A percentile compares a stretch with the other conserved stretches of the same genome.
Conservation (phyloP, 2,113 vertebrate species). For the Okapia johnstoni region DNA sequence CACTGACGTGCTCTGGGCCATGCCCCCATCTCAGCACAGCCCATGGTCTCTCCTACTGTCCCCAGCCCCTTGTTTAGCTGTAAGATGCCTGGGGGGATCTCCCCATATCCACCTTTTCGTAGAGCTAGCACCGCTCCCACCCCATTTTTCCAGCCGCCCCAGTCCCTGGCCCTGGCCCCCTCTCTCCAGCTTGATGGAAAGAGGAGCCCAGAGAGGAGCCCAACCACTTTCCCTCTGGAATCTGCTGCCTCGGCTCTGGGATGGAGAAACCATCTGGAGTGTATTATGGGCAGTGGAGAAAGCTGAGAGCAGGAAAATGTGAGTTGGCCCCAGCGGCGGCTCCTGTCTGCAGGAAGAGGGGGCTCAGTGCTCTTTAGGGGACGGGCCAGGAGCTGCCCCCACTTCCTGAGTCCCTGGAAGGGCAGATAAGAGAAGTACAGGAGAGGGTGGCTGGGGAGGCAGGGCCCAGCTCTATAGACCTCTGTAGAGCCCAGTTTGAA, state of each 20-base stretch:
- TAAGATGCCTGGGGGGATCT: not conserved
- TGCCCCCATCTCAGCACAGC: not conserved
- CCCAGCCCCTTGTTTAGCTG: not conserved
- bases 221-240: conserved; percentile 70
- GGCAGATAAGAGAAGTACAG: not conserved
- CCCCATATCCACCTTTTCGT: not conserved
- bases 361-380: not conserved
- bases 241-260: conserved; percentile 66
- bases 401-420: not conserved
- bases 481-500: not conserved
- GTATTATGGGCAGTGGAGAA: conserved; percentile 63
- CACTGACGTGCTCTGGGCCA: accelerated
- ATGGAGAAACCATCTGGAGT: conserved; percentile 70
- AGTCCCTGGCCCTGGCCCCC: not conserved
- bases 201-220: conserved; percentile 53
- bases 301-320: conserved; percentile 54
- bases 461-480: not conserved
- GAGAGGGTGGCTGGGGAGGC: not conserved
- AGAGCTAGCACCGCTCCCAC: not conserved
- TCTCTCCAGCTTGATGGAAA: not conserved
- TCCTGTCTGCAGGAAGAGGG: conserved; percentile 24
- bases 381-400: not conserved
- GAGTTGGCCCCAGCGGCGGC: conserved; percentile 29
- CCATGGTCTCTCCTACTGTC: not conserved
- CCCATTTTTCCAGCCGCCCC: not conserved